Percentiles rank a stretch among this genome's conserved stretches.
These are phyloP conservation scores for Melopsittacus undulatus DNA, from an alignment of 2,797 vertebrate genomes.

Conservation along the genomic window DNA sequence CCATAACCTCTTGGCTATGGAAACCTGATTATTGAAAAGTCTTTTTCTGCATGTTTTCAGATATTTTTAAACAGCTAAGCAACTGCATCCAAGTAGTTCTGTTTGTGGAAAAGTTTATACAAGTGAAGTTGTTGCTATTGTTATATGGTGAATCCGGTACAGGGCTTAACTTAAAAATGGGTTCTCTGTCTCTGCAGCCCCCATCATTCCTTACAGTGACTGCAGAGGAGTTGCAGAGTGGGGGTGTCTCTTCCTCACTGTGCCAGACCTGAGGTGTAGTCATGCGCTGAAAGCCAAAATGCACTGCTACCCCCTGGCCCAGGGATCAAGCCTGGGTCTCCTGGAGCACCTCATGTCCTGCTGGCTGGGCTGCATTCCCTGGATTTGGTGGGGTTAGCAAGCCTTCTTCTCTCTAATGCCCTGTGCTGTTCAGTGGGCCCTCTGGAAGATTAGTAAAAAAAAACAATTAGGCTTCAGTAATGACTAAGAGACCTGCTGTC, in stretches of 20 bases:
- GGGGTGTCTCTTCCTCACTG: rapidly evolving
- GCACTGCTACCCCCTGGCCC: rapidly evolving
- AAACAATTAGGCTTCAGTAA: background rate
- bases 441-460: background rate
- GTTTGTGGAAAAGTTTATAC: background rate
- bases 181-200: background rate
- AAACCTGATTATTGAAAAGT: background rate
- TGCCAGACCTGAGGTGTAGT: background rate
- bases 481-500: background rate
- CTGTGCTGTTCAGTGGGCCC: background rate
- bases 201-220: rapidly evolving
- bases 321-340: background rate
- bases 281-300: rapidly evolving
- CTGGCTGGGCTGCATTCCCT: background rate
- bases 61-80: background rate
- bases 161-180: background rate
- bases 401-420: background rate
- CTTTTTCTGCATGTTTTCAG: background rate
- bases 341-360: rapidly evolving
- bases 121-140: background rate
- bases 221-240: background rate
- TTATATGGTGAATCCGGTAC: background rate
- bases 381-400: background rate
- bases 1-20: background rate
- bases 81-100: background rate